phyloP scores from a whole-genome alignment of 2,797 vertebrate species.

The Decapterus maruadsi region DNA sequence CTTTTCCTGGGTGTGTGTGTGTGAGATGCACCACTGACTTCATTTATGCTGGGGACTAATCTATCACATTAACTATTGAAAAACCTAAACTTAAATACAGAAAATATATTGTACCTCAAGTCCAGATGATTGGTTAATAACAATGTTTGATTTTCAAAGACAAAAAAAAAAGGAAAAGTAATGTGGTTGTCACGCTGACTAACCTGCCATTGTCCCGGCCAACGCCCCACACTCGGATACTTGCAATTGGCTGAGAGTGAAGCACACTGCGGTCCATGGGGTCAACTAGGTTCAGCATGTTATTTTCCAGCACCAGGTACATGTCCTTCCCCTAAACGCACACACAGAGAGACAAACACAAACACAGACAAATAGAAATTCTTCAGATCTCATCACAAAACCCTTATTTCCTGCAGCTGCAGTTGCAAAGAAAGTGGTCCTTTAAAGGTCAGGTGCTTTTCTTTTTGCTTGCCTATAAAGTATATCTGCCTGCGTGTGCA shows the following conservation, averaged over 20 bases:
- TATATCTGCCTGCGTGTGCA: constrained; percentile 14
- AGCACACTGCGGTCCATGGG: constrained; percentile 96
- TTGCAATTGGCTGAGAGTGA: constrained; percentile 96
- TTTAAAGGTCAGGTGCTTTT: constrained; percentile 36
- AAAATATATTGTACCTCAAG: neutral
- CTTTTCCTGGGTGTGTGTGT: constrained; percentile 62
- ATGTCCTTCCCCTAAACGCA: constrained; percentile 95
- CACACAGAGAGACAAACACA: constrained; percentile 26
- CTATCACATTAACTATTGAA: constrained; percentile 7
- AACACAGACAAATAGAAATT: constrained; percentile 31
- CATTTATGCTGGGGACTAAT: constrained; percentile 21
- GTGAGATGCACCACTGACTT: constrained; percentile 27
- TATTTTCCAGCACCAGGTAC: constrained; percentile 97
- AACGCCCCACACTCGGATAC: constrained; percentile 98
- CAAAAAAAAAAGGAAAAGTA: neutral
- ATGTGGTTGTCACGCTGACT: constrained; percentile 60
- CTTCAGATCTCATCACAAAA: constrained; percentile 47
- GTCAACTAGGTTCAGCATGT: constrained; percentile 96
- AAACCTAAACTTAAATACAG: constrained; percentile 15
- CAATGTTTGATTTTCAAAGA: neutral
- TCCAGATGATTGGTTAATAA: neutral
- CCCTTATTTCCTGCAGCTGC: constrained; percentile 37
- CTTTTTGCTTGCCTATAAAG: constrained; percentile 20
- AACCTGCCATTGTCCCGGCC: constrained; percentile 98
- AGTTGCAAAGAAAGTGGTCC: neutral